A percentile compares a stretch with the other conserved stretches of the same genome.
phyloP scores from a whole-genome alignment of 2,888 invertebrate genomes.

The Tryphoninae sp. region DNA sequence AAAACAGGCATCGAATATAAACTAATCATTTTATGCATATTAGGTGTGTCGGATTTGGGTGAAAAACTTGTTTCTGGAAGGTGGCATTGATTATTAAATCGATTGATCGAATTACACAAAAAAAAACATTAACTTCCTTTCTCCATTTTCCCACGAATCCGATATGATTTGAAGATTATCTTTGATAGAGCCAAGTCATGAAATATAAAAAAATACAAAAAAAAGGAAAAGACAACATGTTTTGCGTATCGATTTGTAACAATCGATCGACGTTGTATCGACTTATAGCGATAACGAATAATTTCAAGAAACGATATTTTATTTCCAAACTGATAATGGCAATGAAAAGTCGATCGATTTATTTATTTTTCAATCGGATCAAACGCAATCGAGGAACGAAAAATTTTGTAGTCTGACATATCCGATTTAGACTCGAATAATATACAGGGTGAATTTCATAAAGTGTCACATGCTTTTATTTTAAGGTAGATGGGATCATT shows the following conservation, averaged over 20 bases:
- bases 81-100: neutral
- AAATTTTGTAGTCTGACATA: slow-evolving; percentile 12
- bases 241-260: too few species aligned
- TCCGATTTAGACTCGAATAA: slow-evolving; percentile 17
- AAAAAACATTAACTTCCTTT: too few species aligned
- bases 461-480: too few species aligned
- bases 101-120: neutral
- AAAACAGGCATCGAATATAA: slow-evolving; percentile 53
- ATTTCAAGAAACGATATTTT: neutral
- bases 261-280: too few species aligned
- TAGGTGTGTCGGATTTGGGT: slow-evolving; percentile 17
- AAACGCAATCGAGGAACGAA: too few species aligned
- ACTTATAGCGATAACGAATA: too few species aligned
- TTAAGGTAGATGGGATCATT: too few species aligned
- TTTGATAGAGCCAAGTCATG: too few species aligned
- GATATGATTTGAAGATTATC: too few species aligned
- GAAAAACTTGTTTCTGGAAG: slow-evolving; percentile 14
- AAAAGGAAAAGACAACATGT: too few species aligned
- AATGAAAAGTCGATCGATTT: neutral
- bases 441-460: neutral
- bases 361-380: neutral
- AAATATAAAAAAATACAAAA: too few species aligned
- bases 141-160: too few species aligned
- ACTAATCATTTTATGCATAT: slow-evolving; percentile 38
- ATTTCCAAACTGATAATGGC: neutral